Base-by-base conservation (phyloP, 1,140 invertebrate species). In the Brachystomella parvula region DNA sequence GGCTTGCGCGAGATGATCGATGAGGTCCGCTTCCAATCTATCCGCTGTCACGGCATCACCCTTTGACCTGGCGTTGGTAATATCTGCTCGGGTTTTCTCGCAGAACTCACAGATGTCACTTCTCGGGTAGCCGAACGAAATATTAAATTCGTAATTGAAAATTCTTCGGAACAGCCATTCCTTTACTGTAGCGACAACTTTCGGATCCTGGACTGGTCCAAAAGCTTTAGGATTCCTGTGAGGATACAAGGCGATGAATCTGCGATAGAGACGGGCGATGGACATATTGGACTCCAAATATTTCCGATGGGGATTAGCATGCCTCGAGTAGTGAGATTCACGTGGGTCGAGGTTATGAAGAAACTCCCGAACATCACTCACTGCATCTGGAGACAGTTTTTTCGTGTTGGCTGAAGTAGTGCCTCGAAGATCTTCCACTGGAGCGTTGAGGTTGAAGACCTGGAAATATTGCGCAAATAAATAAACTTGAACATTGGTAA, bases 131-230 rank as follows among this genome's bases (percentile, higher is more conserved):
- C 63, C 67, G 56, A 65, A 61, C 2, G 30, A 28, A 2, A 68
- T 60, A 28, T 68, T 68, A 26, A 53, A 61, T 44, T 68, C 56
- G 30, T 3, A 56, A 35, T 68, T 68, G 28, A 68, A 64, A 9
- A 65, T 57, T 32, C 21, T 9, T 9, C 21, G n/a, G 53, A 61
- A 66, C 3, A 47, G 2, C n/a, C 30, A 63, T 28, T 47, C 9
- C 35, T 63, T 63, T 49, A 3, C 9, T 9, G 2, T 6, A 33
- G 3, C 29, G 15, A 3, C 6, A 15, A 2, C 9, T 63, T 19
- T 49, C 3, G 39, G 21, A 29, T 26, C 29, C 12, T 26, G 12
- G n/a, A n/a, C n/a, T n/a, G n/a, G n/a, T n/a, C n/a, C n/a, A n/a
- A 30, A 6, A 15, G 26, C 30, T 9, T 29, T 29, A 29, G 57